Evolutionary conservation across 2,888 invertebrate species (phyloP).

Genomic region (Megamerina dolium): DNA sequence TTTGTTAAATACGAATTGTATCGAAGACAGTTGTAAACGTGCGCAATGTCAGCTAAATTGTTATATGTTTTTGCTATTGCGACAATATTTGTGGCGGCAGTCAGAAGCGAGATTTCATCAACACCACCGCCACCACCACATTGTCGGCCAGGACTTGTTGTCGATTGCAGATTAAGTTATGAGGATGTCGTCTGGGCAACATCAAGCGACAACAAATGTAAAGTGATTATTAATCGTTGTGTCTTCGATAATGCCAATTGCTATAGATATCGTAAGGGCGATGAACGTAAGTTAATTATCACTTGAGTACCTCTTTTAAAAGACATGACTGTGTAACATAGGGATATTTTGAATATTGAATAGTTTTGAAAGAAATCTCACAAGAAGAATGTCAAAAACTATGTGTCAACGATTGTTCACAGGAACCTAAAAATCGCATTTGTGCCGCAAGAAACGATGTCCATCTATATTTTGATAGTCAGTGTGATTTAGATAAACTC

Average conservation of each 20-base stretch:
- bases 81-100: neutral
- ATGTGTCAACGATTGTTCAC: neutral
- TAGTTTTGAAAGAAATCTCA: constrained; percentile 2
- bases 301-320: too few species aligned
- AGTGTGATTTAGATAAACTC: neutral
- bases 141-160: neutral
- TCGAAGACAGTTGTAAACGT: too few species aligned
- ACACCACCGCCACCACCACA: neutral
- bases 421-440: neutral
- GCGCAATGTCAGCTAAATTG: neutral
- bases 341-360: too few species aligned
- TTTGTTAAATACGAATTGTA: too few species aligned
- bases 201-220: neutral
- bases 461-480: neutral
- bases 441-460: neutral
- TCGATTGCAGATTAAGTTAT: neutral
- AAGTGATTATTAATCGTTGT: neutral
- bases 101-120: neutral
- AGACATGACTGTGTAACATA: too few species aligned
- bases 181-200: neutral
- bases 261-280: neutral
- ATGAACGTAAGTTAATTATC: neutral
- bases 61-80: neutral
- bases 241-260: neutral
- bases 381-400: constrained; percentile 6